Percentiles rank a stretch among this genome's conserved stretches.
Conservation (phyloP, 2,113 vertebrate species). For the Podarcis muralis region DNA sequence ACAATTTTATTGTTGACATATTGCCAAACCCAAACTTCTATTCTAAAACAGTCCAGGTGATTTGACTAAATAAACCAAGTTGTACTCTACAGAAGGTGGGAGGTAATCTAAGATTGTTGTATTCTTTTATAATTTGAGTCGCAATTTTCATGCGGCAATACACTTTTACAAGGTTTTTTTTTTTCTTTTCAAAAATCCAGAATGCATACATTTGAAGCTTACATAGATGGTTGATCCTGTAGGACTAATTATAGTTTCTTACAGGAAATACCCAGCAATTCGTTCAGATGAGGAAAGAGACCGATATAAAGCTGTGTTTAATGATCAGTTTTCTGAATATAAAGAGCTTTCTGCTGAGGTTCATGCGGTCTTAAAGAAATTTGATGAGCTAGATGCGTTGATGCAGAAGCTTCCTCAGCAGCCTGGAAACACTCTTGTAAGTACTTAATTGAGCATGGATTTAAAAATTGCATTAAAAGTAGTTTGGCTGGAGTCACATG, state of each 20-base stretch:
- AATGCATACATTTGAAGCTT: background rate
- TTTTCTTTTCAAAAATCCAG: background rate
- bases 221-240: background rate
- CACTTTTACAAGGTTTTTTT: background rate
- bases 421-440: constrained; percentile 83
- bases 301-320: constrained; percentile 93
- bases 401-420: constrained; percentile 80
- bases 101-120: background rate
- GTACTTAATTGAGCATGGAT: constrained; percentile 30
- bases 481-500: background rate
- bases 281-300: constrained; percentile 87
- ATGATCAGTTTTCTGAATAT: constrained; percentile 95
- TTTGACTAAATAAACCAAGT: background rate
- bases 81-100: background rate
- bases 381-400: constrained; percentile 87
- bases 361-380: constrained; percentile 82
- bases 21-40: background rate
- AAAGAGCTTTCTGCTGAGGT: constrained; percentile 92
- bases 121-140: background rate
- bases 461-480: background rate
- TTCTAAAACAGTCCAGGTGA: background rate
- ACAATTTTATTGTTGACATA: background rate
- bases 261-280: constrained; percentile 91
- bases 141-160: background rate
- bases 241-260: background rate